A percentile compares a stretch with the other conserved stretches of the same genome.
phyloP scores from a whole-genome alignment of 2,113 vertebrate species.

The Meles meles region DNA sequence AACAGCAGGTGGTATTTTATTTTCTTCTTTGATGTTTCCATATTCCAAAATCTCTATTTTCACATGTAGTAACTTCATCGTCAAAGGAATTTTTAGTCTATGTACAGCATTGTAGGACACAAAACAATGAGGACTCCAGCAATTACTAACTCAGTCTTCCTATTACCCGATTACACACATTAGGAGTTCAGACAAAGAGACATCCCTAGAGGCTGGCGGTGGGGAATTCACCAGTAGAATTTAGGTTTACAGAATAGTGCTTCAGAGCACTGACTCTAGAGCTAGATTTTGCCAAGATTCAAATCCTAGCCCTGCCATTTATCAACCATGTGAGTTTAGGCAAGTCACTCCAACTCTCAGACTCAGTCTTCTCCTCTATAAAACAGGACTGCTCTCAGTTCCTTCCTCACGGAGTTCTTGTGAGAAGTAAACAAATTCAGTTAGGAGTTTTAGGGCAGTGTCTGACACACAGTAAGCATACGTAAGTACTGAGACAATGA shows the following conservation, averaged over 20 bases:
- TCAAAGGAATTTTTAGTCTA: not conserved
- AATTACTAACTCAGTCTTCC: not conserved
- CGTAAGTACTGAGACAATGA: not conserved
- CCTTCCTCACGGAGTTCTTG: not conserved
- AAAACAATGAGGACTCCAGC: not conserved
- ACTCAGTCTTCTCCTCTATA: not conserved
- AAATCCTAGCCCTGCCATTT: not conserved
- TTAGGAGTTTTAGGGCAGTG: not conserved
- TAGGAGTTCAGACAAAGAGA: not conserved
- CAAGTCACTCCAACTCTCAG: not conserved
- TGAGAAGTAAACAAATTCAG: not conserved
- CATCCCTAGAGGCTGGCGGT: not conserved
- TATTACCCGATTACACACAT: not conserved
- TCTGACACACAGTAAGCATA: not conserved
- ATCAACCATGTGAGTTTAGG: not conserved
- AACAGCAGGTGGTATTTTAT: not conserved
- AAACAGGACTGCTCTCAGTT: not conserved
- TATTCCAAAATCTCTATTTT: not conserved
- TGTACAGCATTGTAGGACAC: not conserved
- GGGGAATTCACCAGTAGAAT: not conserved
- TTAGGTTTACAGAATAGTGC: not conserved
- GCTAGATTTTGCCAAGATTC: not conserved
- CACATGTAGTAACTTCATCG: not conserved
- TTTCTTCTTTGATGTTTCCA: conserved; percentile 5
- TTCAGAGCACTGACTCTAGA: not conserved